Evolutionary conservation across 2,113 vertebrate genomes (phyloP).

Genomic region (Gymnogyps californianus): DNA sequence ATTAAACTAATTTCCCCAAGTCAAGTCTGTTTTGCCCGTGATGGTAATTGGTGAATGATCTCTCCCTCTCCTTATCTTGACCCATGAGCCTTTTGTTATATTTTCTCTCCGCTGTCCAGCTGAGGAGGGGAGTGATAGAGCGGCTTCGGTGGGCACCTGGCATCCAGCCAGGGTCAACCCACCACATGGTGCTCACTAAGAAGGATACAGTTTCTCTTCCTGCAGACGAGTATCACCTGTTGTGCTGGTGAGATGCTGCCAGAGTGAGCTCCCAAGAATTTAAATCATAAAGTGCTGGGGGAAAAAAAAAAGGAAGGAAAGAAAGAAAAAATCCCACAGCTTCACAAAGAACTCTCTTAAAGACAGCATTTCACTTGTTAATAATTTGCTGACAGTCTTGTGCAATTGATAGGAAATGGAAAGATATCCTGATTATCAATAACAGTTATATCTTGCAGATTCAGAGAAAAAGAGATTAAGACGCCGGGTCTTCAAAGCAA

Average conservation of each 20-base stretch:
- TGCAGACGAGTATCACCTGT: not conserved
- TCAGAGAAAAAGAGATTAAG: not conserved
- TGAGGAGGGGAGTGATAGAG: rapidly evolving
- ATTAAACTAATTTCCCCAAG: no score
- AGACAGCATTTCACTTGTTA: not conserved
- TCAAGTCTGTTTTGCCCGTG: no score
- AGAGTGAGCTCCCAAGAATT: not conserved
- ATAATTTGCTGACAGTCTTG: not conserved
- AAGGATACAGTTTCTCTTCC: not conserved
- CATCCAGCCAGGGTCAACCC: not conserved
- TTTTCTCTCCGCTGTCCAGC: no score
- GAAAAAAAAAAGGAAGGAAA: not conserved
- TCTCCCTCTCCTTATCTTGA: no score
- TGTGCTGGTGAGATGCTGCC: rapidly evolving
- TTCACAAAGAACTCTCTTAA: not conserved
- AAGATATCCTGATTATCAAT: not conserved
- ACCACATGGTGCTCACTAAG: not conserved
- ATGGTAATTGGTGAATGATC: no score
- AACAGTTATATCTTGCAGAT: not conserved
- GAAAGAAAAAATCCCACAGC: not conserved
- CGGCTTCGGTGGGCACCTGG: not conserved
- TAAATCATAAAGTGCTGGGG: not conserved
- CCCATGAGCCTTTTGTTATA: no score
- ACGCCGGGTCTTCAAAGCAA: not conserved
- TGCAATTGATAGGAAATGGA: not conserved